A percentile compares a stretch with the other conserved stretches of the same genome.
Evolutionary conservation across 2,113 vertebrate genomes (phyloP).

Genomic region (Centrocercus urophasianus): DNA sequence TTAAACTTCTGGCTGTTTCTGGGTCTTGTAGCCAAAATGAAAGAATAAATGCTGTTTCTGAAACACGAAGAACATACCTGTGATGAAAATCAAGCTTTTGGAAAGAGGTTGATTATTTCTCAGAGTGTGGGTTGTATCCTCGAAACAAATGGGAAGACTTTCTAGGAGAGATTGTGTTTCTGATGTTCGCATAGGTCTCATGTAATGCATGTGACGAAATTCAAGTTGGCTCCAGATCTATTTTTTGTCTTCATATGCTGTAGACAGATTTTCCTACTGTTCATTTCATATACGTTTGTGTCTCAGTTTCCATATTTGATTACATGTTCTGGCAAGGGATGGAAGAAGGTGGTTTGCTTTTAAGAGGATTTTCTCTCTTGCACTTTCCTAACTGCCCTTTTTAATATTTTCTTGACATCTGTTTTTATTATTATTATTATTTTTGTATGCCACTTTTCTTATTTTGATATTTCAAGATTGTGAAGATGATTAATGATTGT

Average conservation of each 20-base stretch:
- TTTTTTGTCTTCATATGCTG: not conserved
- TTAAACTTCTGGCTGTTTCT: constrained; percentile 20
- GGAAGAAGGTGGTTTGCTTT: constrained; percentile 51
- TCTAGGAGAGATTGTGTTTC: constrained; percentile 66
- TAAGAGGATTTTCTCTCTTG: not conserved
- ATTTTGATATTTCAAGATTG: not conserved
- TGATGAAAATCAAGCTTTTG: constrained; percentile 36
- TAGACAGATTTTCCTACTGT: constrained; percentile 49
- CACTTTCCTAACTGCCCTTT: constrained; percentile 2
- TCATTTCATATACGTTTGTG: constrained; percentile 40
- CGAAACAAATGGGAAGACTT: constrained; percentile 40
- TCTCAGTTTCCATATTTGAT: constrained; percentile 61
- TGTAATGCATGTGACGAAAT: constrained; percentile 49
- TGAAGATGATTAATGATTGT: not conserved
- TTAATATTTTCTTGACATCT: constrained; percentile 11
- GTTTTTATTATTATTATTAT: not conserved
- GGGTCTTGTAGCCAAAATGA: constrained; percentile 26
- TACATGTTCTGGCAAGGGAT: constrained; percentile 15
- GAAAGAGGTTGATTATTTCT: not conserved
- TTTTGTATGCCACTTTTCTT: not conserved
- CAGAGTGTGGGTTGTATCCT: constrained; percentile 43
- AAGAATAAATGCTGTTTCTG: constrained; percentile 33
- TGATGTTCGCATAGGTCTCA: constrained; percentile 57
- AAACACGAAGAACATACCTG: constrained; percentile 21
- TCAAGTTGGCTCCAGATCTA: constrained; percentile 21